Percentiles rank a stretch among this genome's conserved stretches.
phyloP scores from a whole-genome alignment of 2,797 vertebrate species.

The Lerista edwardsae region DNA sequence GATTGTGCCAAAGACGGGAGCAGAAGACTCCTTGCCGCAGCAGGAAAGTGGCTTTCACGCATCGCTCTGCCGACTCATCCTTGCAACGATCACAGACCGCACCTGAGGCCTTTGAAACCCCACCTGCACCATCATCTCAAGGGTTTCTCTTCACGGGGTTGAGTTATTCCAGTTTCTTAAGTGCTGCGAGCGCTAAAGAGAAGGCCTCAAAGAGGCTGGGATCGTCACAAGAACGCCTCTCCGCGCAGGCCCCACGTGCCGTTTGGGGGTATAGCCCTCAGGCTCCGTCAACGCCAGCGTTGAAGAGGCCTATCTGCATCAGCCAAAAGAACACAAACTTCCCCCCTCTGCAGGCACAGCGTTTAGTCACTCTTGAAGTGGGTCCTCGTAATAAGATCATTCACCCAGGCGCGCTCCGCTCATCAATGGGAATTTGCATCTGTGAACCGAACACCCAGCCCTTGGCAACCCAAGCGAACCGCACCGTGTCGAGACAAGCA shows the following conservation, averaged over 20 bases:
- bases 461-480: background rate
- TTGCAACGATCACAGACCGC: constrained; percentile 55
- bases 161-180: background rate
- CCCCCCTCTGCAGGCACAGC: background rate
- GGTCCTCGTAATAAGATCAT: background rate
- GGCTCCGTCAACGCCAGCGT: background rate
- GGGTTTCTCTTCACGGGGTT: constrained; percentile 7
- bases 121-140: constrained; percentile 71
- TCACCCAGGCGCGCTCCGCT: background rate
- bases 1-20: rapidly evolving
- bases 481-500: rapidly evolving
- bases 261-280: constrained; percentile 25
- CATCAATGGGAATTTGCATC: background rate
- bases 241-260: rapidly evolving
- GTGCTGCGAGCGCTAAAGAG: background rate
- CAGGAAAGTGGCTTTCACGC: constrained; percentile 39
- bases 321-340: constrained; percentile 26
- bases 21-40: constrained; percentile 3
- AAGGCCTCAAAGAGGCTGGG: background rate
- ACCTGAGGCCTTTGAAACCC: constrained; percentile 69
- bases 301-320: constrained; percentile 1
- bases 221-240: constrained; percentile 8
- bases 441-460: rapidly evolving
- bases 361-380: constrained; percentile 14
- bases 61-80: background rate